Conservation (phyloP, 2,888 invertebrate genomes). For the Drosophila paramelanica region DNA sequence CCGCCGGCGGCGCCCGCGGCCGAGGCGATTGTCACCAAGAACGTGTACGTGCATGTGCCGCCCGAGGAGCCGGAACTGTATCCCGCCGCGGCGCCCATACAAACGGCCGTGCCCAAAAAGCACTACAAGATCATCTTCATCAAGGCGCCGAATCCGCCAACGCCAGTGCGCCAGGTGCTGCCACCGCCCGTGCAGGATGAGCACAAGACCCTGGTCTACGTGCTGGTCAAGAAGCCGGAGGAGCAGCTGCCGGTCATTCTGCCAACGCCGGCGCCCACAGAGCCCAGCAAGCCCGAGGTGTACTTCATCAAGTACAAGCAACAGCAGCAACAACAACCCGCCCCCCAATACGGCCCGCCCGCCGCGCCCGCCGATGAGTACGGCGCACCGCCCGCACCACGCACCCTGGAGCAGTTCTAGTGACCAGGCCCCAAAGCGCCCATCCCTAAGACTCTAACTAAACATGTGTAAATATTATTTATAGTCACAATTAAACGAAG, state of each 20-base stretch:
- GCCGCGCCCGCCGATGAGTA: constrained; percentile 80
- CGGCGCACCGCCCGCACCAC: constrained; percentile 75
- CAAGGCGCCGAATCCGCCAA: constrained; percentile 86
- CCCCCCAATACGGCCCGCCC: constrained; percentile 83
- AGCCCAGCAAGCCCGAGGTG: constrained; percentile 95
- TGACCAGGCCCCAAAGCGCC: constrained; percentile 1
- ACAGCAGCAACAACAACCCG: constrained; percentile 81
- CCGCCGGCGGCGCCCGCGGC: constrained; percentile 74
- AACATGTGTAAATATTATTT: constrained; percentile 72
- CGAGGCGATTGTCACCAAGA: constrained; percentile 84
- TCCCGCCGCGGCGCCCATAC: constrained; percentile 84
- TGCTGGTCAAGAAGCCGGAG: constrained; percentile 95
- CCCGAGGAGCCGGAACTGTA: constrained; percentile 86
- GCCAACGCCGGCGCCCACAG: constrained; percentile 92
- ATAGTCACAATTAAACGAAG: constrained; percentile 48
- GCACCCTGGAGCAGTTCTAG: constrained; percentile 81
- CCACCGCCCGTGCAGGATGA: constrained; percentile 92
- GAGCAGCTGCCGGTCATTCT: constrained; percentile 92
- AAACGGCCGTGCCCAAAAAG: constrained; percentile 86
- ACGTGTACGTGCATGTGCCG: constrained; percentile 87
- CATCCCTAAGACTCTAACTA: constrained; percentile 9
- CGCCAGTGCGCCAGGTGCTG: constrained; percentile 85
- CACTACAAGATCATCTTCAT: constrained; percentile 87
- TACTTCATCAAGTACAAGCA: constrained; percentile 93
- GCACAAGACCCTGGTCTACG: constrained; percentile 95